These are phyloP conservation scores for Ornithorhynchus anatinus DNA, from an alignment of 2,113 vertebrate species.

Conservation along the genomic window DNA sequence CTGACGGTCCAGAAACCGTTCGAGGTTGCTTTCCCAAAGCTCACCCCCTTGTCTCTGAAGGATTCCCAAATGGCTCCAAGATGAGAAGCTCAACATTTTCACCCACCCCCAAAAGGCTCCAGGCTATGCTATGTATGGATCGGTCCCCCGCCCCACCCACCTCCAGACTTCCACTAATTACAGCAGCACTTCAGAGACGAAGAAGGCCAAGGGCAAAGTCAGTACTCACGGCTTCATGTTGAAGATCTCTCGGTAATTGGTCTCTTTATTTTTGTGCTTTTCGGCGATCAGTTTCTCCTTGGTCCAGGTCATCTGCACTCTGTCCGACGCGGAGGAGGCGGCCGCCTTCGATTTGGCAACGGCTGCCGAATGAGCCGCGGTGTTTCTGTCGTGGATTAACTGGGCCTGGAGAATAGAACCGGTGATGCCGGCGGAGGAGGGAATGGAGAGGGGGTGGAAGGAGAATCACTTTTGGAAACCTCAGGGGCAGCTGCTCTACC, in stretches of 20 bases:
- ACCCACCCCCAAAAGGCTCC: too few relatives aligned
- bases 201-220: accelerated
- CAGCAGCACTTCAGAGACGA: neutral
- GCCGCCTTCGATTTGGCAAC: conserved; percentile 45
- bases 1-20: too few relatives aligned
- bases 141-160: too few relatives aligned
- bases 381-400: conserved; percentile 94
- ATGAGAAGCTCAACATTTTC: too few relatives aligned
- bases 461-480: too few relatives aligned
- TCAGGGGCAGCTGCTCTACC: too few relatives aligned
- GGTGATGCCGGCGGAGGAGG: too few relatives aligned
- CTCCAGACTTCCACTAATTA: neutral
- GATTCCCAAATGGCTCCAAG: too few relatives aligned
- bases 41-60: too few relatives aligned
- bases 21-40: too few relatives aligned
- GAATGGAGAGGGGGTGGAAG: too few relatives aligned
- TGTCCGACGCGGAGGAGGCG: conserved; percentile 70
- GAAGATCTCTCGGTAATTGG: conserved; percentile 86
- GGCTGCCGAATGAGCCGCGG: conserved; percentile 73
- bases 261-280: conserved; percentile 81
- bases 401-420: conserved; percentile 76
- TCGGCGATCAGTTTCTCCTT: conserved; percentile 89
- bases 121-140: too few relatives aligned
- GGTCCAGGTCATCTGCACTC: conserved; percentile 97
- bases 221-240: conserved; percentile 95